Evolutionary conservation across 2,113 vertebrate genomes (phyloP), one percentile per base, ranked within the genome.

Genomic region (Scalopus aquaticus): DNA sequence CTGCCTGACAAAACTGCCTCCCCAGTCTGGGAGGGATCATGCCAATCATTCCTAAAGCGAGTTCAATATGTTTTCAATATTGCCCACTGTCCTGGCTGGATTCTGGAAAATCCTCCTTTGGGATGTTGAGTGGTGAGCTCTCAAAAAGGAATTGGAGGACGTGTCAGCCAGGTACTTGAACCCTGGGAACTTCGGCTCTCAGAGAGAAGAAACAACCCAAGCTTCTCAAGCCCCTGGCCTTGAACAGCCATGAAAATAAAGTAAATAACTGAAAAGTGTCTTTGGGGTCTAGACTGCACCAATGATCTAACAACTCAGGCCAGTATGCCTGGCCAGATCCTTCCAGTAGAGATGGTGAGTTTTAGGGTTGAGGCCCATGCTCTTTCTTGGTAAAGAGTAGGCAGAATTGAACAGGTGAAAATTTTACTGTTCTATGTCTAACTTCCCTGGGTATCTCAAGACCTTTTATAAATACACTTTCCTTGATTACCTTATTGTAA

Each of bases 21-120:
- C 67, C 26, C 15, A 39, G 37, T 1, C 15, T 0, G 8, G 15
- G 1, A 20, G 67, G 49, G 77, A 88, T 88, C 90, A 69, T 20
- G 37, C 35, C 28, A 56, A 60, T 94, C 88, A 92, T 46, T 90
- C 65, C 74, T 86, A 78, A 91, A 91, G n/a, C 9, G 22, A 44
- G 30, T 51, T 93, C 64, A 79, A 81, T 73, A 46, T 67, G 81
- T 73, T 95, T 83, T 83, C 64, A 95, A 90, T 82, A 81, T 65
- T 67, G 24, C 65, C 56, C 70, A 79, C 28, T 86, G 32, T 79
- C 91, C 58, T 1, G 58, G 62, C 74, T 44, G 51, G 28, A 91
- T 94, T 90, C 67, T 79, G 51, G 79, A 86, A 81, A 84, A 74
- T 46, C 67, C 35, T 85, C 54, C 65, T 67, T 11, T 56, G 58